These are phyloP conservation scores for Azemiops feae DNA, from an alignment of 2,113 vertebrate species.

Conservation along the genomic window DNA sequence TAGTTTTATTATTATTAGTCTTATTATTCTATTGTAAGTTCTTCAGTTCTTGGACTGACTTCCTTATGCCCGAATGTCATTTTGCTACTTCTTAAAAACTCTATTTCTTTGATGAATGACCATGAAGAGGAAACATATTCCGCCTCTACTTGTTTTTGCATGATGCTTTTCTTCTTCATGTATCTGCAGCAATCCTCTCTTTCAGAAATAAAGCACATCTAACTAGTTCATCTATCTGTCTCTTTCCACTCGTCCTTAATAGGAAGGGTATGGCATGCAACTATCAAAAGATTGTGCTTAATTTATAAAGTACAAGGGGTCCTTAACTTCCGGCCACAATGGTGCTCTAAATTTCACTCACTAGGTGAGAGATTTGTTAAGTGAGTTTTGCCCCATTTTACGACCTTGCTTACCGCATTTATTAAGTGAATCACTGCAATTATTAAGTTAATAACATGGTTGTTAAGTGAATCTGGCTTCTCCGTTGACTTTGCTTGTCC, in stretches of 20 bases:
- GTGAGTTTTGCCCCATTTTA: no score
- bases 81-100: not conserved
- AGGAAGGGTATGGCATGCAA: not conserved
- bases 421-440: no score
- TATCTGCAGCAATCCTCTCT: not conserved
- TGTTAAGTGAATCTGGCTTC: no score
- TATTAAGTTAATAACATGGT: no score
- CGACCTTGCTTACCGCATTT: no score
- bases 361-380: no score
- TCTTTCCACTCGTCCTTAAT: not conserved
- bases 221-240: not conserved
- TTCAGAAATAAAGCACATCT: not conserved
- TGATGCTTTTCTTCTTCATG: not conserved
- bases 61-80: not conserved
- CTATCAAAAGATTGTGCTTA: not conserved
- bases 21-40: not conserved
- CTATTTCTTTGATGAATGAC: not conserved
- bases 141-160: not conserved
- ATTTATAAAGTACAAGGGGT: not conserved
- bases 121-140: not conserved
- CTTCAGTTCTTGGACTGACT: not conserved
- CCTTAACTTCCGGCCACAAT: no score
- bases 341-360: no score
- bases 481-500: no score
- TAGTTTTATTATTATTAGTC: not conserved